Percentiles rank a stretch among this genome's conserved stretches.
Conservation (phyloP, 1,140 invertebrate species). For the Drosophila sucinea region DNA sequence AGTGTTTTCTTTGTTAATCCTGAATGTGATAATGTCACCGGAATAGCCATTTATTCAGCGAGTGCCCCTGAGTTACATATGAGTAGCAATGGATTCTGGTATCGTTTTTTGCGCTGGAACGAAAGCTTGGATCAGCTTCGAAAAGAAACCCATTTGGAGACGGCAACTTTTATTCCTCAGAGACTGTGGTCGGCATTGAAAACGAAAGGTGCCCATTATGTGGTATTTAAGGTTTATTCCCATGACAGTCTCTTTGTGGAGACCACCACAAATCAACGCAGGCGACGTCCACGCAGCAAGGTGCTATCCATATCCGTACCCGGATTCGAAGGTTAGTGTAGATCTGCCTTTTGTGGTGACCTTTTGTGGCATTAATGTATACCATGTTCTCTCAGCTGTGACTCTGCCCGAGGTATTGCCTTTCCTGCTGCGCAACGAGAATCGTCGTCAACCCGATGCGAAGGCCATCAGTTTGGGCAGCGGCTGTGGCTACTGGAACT, state of each 20-base stretch:
- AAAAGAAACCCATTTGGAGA: conserved; percentile 42
- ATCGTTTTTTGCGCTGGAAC: conserved; percentile 54
- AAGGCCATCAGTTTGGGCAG: conserved; percentile 3
- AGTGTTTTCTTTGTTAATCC: conserved; percentile 79
- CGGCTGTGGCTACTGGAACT: conserved; percentile 78
- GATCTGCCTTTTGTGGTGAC: background rate
- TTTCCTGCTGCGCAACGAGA: conserved; percentile 50
- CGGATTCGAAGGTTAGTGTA: conserved; percentile 55
- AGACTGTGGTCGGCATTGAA: conserved; percentile 43
- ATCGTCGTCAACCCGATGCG: background rate
- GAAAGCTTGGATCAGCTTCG: conserved; percentile 42
- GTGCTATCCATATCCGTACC: conserved; percentile 75
- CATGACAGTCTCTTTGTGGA: conserved; percentile 74
- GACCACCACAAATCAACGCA: conserved; percentile 15
- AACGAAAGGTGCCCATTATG: conserved; percentile 19
- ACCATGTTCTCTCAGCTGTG: conserved; percentile 24
- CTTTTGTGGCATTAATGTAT: background rate
- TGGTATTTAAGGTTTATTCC: conserved; percentile 73
- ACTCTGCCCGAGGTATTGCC: conserved; percentile 47
- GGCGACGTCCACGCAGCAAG: conserved; percentile 47
- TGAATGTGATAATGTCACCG: conserved; percentile 53
- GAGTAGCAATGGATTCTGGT: conserved; percentile 41
- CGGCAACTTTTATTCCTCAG: conserved; percentile 58
- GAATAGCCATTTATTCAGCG: conserved; percentile 56
- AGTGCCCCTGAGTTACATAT: background rate